Evolutionary conservation across 2,113 vertebrate species (phyloP).

Genomic region (Hepsetus odoe): DNA sequence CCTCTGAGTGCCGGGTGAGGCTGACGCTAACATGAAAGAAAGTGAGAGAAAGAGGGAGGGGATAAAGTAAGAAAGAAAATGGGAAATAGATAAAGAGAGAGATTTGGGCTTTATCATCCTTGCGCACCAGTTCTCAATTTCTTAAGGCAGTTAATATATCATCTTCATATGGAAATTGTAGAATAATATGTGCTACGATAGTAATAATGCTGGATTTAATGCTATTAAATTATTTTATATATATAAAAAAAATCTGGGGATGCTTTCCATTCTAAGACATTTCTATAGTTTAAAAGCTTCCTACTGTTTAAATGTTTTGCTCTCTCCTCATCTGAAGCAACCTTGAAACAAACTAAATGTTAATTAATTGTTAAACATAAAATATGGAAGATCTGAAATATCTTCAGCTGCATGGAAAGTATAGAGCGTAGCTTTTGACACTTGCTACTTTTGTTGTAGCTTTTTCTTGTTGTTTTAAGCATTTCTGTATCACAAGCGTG

Average conservation of each 20-base stretch:
- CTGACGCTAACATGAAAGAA: conserved; percentile 16
- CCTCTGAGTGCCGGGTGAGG: not conserved
- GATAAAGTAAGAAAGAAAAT: conserved; percentile 11
- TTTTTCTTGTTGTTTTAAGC: too few species aligned
- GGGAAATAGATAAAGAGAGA: not conserved
- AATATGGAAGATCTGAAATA: too few species aligned
- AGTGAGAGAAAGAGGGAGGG: not conserved
- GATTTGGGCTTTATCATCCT: conserved; percentile 5
- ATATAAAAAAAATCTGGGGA: too few species aligned
- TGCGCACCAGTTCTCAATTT: not conserved
- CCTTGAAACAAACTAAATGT: not conserved
- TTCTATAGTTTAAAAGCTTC: too few species aligned
- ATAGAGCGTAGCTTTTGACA: too few species aligned
- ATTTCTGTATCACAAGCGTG: too few species aligned
- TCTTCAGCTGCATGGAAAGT: too few species aligned
- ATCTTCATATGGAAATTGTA: not conserved
- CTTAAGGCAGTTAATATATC: not conserved
- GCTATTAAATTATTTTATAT: too few species aligned
- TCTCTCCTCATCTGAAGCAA: too few species aligned
- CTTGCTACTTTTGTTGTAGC: too few species aligned
- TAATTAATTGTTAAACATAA: not conserved
- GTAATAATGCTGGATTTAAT: too few species aligned
- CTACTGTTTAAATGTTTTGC: not conserved
- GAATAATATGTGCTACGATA: not conserved
- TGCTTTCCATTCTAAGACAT: too few species aligned